A percentile compares a stretch with the other conserved stretches of the same genome.
Conservation (phyloP, 1,140 invertebrate species). For the Pachyrhynchus sulphureomaculatus region DNA sequence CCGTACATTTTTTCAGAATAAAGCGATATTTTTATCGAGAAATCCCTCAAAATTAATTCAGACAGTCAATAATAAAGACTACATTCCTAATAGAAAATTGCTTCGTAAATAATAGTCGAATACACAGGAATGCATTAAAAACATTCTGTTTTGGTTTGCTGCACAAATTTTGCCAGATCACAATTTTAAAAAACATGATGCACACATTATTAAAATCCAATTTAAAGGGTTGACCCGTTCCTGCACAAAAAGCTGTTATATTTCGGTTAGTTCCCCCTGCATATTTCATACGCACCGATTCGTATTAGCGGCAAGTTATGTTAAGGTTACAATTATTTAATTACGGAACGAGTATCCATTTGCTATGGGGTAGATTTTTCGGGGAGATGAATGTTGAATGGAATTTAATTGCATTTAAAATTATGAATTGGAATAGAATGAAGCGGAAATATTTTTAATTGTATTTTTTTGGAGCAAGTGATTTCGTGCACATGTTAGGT, state of each 20-base stretch:
- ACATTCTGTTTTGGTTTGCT: no score
- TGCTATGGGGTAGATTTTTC: conserved; percentile 12
- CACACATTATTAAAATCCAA: no score
- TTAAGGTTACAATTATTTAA: conserved; percentile 31
- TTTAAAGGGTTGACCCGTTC: background rate
- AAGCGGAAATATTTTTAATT: conserved; percentile 23
- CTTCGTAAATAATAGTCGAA: no score
- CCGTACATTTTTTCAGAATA: no score
- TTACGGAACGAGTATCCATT: conserved; percentile 22
- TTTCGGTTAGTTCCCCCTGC: conserved; percentile 6
- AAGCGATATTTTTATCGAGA: no score
- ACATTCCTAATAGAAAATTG: no score
- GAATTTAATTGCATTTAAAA: conserved; percentile 18
- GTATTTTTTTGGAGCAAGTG: conserved; percentile 15
- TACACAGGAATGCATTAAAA: no score
- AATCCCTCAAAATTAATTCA: no score
- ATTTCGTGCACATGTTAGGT: conserved; percentile 14
- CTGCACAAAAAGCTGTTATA: conserved; percentile 15
- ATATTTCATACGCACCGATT: conserved; percentile 13
- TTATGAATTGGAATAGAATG: conserved; percentile 19
- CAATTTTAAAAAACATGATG: no score
- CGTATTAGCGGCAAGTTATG: conserved; percentile 25
- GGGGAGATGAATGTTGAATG: conserved; percentile 20
- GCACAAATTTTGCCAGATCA: no score
- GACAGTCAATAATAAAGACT: no score